Conservation (phyloP, 2,888 invertebrate genomes). For the Pandemis heparana region DNA sequence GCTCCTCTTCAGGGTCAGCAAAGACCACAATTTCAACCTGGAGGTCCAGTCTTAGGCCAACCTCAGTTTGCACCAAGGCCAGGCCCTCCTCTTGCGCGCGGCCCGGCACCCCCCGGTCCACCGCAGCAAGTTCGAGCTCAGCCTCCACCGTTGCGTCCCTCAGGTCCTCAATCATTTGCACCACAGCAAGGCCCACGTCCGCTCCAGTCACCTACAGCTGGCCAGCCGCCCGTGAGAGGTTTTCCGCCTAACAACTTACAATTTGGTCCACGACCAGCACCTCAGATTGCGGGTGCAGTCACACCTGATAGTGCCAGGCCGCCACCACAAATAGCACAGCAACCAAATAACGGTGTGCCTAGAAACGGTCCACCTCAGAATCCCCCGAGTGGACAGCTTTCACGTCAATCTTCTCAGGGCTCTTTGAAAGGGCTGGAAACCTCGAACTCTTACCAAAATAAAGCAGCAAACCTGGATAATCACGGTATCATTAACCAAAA, state of each 20-base stretch:
- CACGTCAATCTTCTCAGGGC: conserved; percentile 78
- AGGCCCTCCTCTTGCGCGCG: conserved; percentile 65
- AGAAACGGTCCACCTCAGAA: conserved; percentile 61
- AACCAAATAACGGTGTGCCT: conserved; percentile 62
- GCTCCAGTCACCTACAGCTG: conserved; percentile 62
- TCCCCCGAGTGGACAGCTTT: conserved; percentile 58
- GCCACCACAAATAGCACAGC: conserved; percentile 58
- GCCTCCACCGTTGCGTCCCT: conserved; percentile 66
- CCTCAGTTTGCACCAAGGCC: conserved; percentile 71
- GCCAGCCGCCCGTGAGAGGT: conserved; percentile 71
- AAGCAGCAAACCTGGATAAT: conserved; percentile 80
- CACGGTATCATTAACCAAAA: conserved; percentile 68
- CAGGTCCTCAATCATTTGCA: conserved; percentile 72
- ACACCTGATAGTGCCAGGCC: conserved; percentile 72
- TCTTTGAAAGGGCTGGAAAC: conserved; percentile 71
- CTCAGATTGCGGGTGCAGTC: conserved; percentile 60
- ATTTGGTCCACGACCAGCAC: conserved; percentile 80
- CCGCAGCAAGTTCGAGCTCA: conserved; percentile 67
- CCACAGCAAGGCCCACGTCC: conserved; percentile 70
- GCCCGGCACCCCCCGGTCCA: conserved; percentile 61
- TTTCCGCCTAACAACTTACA: conserved; percentile 80
- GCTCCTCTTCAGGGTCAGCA: conserved; percentile 62
- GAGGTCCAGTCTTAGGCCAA: conserved; percentile 72
- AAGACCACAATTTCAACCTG: conserved; percentile 78
- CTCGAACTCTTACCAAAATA: conserved; percentile 65